Evolutionary conservation across 2,113 vertebrate species (phyloP).

Genomic region (Mionectes macconnelli): DNA sequence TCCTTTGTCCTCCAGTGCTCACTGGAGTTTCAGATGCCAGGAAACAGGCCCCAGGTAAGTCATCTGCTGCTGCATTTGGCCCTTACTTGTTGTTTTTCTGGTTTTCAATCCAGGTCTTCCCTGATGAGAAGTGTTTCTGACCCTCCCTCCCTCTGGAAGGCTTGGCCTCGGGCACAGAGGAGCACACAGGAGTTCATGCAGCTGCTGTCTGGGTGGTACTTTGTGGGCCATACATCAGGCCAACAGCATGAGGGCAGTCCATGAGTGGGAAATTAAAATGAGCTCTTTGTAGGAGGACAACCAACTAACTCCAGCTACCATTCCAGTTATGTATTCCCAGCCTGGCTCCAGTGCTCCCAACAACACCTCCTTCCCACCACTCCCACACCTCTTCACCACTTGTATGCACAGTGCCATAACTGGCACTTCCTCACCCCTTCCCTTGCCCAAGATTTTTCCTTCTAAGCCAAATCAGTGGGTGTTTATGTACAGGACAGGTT

Average conservation of each 20-base stretch:
- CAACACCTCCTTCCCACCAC: neutral
- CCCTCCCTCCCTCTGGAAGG: neutral
- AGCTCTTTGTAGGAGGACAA: neutral
- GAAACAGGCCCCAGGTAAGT: neutral
- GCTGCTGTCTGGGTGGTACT: neutral
- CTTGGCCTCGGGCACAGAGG: neutral
- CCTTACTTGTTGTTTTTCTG: neutral
- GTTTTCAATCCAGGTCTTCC: neutral
- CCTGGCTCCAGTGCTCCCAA: neutral
- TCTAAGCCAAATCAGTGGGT: neutral
- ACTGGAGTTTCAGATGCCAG: neutral
- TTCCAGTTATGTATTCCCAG: neutral
- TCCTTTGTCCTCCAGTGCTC: neutral
- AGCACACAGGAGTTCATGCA: fast-evolving
- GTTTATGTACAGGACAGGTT: neutral
- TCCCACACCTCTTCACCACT: neutral
- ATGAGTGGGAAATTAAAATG: neutral
- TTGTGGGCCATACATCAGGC: neutral
- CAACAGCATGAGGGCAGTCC: neutral
- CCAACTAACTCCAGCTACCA: neutral
- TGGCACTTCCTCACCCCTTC: neutral
- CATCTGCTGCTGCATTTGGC: neutral
- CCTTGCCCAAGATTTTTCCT: neutral
- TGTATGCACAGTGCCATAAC: neutral
- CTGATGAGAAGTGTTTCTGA: neutral